A percentile compares a stretch with the other conserved stretches of the same genome.
phyloP scores from a whole-genome alignment of 2,888 invertebrate genomes.

The Drosophila yooni region DNA sequence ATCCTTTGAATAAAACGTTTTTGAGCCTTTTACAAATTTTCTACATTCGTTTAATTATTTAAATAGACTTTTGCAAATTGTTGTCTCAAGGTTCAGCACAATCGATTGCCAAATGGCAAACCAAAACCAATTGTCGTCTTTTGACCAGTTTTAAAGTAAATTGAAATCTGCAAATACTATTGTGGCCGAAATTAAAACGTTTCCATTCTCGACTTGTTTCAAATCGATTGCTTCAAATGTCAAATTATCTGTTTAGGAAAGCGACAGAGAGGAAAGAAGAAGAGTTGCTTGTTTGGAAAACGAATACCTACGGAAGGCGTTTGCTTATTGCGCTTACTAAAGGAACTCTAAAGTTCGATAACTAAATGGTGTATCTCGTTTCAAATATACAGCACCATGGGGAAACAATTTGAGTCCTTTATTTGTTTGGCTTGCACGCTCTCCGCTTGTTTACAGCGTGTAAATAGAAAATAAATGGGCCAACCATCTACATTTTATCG shows the following conservation, averaged over 20 bases:
- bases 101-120: slow-evolving; percentile 40
- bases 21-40: slow-evolving; percentile 26
- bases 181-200: neutral
- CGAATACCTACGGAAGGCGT: neutral
- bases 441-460: slow-evolving; percentile 45
- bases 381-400: neutral
- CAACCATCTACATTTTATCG: slow-evolving; percentile 53
- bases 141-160: neutral
- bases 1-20: slow-evolving; percentile 19
- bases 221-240: neutral
- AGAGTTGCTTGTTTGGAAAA: neutral
- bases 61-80: slow-evolving; percentile 45
- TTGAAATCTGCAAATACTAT: neutral
- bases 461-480: slow-evolving; percentile 64
- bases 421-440: slow-evolving; percentile 41
- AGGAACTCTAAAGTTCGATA: slow-evolving; percentile 3
- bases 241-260: neutral
- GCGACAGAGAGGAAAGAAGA: neutral
- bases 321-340: neutral
- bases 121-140: neutral
- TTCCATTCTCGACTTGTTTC: neutral
- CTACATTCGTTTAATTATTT: slow-evolving; percentile 49
- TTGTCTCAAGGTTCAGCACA: slow-evolving; percentile 39
- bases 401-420: slow-evolving; percentile 27
- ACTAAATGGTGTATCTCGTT: slow-evolving; percentile 1